Evolutionary conservation across 2,113 vertebrate species (phyloP), one percentile per base, ranked within the genome.

Genomic region (Protomyctophum bolini): DNA sequence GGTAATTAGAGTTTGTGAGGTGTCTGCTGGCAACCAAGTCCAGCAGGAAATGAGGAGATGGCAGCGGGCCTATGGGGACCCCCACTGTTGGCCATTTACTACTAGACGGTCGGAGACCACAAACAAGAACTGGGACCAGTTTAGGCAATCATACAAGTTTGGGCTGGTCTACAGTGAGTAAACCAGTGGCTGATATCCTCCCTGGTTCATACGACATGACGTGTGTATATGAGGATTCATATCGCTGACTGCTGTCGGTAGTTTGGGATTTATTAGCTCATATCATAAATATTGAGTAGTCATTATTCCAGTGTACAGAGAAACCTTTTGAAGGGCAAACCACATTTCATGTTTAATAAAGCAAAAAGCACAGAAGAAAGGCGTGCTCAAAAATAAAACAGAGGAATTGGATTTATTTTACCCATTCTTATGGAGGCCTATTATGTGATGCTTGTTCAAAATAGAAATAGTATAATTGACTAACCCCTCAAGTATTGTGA

Each of bases 71-170:
- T 94, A 83, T 87, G 86, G 95, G 95, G 96, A 91, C 90, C 80
- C 81, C 73, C 49, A 63, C 76, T 70, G 94, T 83, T 91, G 88
- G 89, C 83, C 77, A 56, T 67, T 55, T 83, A 60, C 89, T 87
- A 89, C 89, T 87, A 89, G 92, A 92, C 93, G 91, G 92, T 90
- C 90, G 91, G 94, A 95, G 93, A 95, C 94, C 94, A 90, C 94
- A 96, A 98, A 96, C 95, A 95, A 90, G 92, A 95, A 94, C 93
- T 94, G 92, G 92, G 94, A 92, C 93, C 95, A 94, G 94, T 87
- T 94, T 94, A 92, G 93, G 94, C 95, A 94, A 93, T 91, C 85
- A 66, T 94, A 83, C 97, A 98, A 96, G 97, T 98, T 96, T 89
- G 88, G 89, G 95, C 97, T 95, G 93, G 97, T 94, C 95, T 93